These are phyloP conservation scores for Seira ritae DNA, from an alignment of 2,888 invertebrate genomes.

Conservation along the genomic window DNA sequence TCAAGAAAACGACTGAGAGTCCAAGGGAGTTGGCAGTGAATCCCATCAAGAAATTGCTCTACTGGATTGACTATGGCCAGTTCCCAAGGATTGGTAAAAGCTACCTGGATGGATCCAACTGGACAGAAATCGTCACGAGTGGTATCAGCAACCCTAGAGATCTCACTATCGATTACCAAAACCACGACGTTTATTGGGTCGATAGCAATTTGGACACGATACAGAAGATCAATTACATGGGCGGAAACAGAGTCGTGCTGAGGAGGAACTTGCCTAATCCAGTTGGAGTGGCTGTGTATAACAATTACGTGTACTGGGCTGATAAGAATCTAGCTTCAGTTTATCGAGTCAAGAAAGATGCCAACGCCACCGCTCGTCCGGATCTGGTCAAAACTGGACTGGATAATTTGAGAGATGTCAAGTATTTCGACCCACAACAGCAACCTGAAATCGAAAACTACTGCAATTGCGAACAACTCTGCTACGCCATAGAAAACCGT, in stretches of 20 bases:
- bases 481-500: slow-evolving; percentile 82
- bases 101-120: slow-evolving; percentile 90
- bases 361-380: slow-evolving; percentile 74
- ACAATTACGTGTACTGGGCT: slow-evolving; percentile 93
- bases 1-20: slow-evolving; percentile 93
- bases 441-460: slow-evolving; percentile 86
- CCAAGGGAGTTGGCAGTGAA: slow-evolving; percentile 98
- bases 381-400: slow-evolving; percentile 88
- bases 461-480: slow-evolving; percentile 94
- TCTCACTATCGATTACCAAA: slow-evolving; percentile 92
- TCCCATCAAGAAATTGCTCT: slow-evolving; percentile 90
- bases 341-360: slow-evolving; percentile 76
- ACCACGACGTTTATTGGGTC: slow-evolving; percentile 98
- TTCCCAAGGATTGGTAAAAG: slow-evolving; percentile 95
- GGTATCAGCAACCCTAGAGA: slow-evolving; percentile 95
- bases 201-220: slow-evolving; percentile 96
- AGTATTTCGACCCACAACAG: slow-evolving; percentile 90
- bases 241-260: slow-evolving; percentile 87
- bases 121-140: slow-evolving; percentile 89
- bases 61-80: slow-evolving; percentile 99
- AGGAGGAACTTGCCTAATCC: slow-evolving; percentile 93
- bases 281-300: slow-evolving; percentile 92
- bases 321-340: slow-evolving; percentile 92
- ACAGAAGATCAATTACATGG: slow-evolving; percentile 91
- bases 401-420: slow-evolving; percentile 91